phyloP scores from a whole-genome alignment of 2,113 vertebrate genomes.

The Hiodon alosoides region DNA sequence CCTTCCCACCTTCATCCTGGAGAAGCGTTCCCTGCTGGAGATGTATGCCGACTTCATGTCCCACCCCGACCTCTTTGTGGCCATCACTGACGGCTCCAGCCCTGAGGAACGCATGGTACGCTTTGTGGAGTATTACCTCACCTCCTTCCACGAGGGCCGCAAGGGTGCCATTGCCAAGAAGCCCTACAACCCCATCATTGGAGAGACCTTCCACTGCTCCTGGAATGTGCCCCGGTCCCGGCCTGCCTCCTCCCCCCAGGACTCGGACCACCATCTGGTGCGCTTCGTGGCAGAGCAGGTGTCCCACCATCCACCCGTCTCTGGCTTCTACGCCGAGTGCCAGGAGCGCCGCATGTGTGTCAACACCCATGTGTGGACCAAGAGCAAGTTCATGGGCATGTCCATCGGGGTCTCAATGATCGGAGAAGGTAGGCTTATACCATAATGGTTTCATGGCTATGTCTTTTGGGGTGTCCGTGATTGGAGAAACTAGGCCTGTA shows the following conservation, averaged over 20 bases:
- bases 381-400: slow-evolving; percentile 99
- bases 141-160: slow-evolving; percentile 95
- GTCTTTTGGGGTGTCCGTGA: no score
- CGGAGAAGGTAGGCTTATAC: slow-evolving; percentile 77
- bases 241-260: slow-evolving; percentile 28
- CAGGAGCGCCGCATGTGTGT: slow-evolving; percentile 86
- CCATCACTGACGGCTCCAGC: slow-evolving; percentile 73
- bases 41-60: slow-evolving; percentile 99
- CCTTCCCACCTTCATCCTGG: slow-evolving; percentile 94
- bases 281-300: slow-evolving; percentile 95
- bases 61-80: slow-evolving; percentile 86
- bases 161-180: slow-evolving; percentile 97
- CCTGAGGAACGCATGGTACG: slow-evolving; percentile 90
- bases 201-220: slow-evolving; percentile 95
- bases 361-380: slow-evolving; percentile 95
- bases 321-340: slow-evolving; percentile 96
- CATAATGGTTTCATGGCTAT: no score
- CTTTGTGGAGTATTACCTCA: slow-evolving; percentile 97
- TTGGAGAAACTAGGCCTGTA: neutral
- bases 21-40: slow-evolving; percentile 93
- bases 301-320: slow-evolving; percentile 96
- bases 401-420: slow-evolving; percentile 97
- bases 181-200: slow-evolving; percentile 97
- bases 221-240: slow-evolving; percentile 72
- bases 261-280: slow-evolving; percentile 69